Evolutionary conservation across 2,888 invertebrate species (phyloP).

Genomic region (Prosapia bicincta): DNA sequence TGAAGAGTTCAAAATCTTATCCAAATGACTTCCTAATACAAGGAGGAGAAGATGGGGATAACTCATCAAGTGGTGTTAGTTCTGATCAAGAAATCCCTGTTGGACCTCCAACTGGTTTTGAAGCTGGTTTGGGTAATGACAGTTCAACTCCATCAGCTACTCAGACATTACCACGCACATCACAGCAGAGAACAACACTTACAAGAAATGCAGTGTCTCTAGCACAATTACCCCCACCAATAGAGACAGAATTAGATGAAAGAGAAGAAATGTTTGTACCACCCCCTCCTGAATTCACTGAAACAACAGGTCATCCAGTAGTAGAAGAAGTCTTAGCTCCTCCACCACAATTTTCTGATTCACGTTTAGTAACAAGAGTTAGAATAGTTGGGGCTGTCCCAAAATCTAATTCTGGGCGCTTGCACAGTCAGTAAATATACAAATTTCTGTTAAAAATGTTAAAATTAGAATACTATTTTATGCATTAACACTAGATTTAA

Average conservation of each 20-base stretch:
- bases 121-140: neutral
- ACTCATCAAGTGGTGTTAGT: constrained; percentile 84
- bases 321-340: constrained; percentile 66
- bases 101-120: constrained; percentile 45
- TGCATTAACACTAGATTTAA: neutral
- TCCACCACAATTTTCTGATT: constrained; percentile 88
- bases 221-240: constrained; percentile 76
- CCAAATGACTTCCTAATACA: constrained; percentile 69
- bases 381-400: constrained; percentile 82
- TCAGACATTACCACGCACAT: constrained; percentile 27
- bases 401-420: constrained; percentile 48
- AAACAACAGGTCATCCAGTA: constrained; percentile 46
- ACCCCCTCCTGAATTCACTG: constrained; percentile 58
- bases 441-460: neutral
- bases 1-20: constrained; percentile 83
- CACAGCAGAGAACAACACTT: constrained; percentile 43
- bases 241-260: constrained; percentile 64
- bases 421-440: constrained; percentile 29
- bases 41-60: constrained; percentile 71
- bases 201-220: constrained; percentile 70
- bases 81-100: constrained; percentile 74
- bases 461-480: neutral
- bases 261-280: constrained; percentile 56
- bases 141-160: constrained; percentile 2
- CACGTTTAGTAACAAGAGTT: constrained; percentile 58